These are phyloP conservation scores for Phalanger gymnotis DNA, from an alignment of 2,797 vertebrate genomes.

Conservation along the genomic window DNA sequence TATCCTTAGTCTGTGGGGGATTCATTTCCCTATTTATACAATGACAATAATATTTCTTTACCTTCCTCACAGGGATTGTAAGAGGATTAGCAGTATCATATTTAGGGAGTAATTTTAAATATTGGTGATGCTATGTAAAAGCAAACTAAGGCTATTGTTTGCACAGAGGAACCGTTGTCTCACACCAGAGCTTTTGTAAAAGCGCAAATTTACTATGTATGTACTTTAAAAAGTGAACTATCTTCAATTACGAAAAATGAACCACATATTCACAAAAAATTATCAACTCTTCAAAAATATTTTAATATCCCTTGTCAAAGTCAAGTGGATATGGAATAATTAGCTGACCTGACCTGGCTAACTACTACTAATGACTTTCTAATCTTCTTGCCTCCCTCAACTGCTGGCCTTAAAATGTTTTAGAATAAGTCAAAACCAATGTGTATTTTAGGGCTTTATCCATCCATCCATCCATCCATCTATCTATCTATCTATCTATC, in stretches of 20 bases:
- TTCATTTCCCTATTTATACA: conserved; percentile 43
- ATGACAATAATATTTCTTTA: conserved; percentile 35
- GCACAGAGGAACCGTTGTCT: background rate
- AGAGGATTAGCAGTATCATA: background rate
- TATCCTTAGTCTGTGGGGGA: conserved; percentile 24
- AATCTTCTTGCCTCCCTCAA: background rate
- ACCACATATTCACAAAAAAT: conserved; percentile 20
- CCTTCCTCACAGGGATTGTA: background rate
- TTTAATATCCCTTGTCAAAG: conserved; percentile 16
- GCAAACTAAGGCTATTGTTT: background rate
- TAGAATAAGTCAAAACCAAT: conserved; percentile 11
- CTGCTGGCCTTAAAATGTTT: background rate
- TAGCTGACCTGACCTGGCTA: conserved; percentile 38
- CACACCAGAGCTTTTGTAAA: background rate
- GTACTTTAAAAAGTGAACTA: background rate
- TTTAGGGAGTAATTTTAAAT: conserved; percentile 37
- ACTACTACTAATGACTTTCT: conserved; percentile 50
- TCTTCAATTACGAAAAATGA: conserved; percentile 28
- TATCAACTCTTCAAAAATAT: conserved; percentile 39
- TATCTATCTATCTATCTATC: background rate
- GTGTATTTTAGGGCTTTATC: background rate
- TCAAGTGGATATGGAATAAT: conserved; percentile 19
- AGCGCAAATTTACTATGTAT: background rate
- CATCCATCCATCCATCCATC: background rate
- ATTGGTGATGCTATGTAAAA: background rate